Percentiles rank a stretch among this genome's conserved stretches.
phyloP scores from a whole-genome alignment of 1,140 invertebrate species.

The Scaptodrosophila lebanonensis region DNA sequence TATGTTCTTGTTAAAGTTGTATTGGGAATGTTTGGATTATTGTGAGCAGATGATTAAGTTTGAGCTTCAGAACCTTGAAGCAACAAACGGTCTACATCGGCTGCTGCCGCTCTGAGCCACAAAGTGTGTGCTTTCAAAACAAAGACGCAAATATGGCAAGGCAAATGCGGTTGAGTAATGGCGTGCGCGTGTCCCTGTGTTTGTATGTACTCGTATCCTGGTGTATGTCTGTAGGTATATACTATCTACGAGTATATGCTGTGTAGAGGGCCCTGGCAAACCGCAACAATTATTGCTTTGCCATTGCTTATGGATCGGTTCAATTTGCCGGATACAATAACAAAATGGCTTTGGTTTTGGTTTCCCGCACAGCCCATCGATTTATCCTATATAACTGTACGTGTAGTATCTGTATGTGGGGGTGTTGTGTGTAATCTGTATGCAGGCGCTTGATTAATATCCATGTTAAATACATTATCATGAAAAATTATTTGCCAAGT shows the following conservation, averaged over 20 bases:
- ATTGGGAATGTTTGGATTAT: constrained; percentile 64
- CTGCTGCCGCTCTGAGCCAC: constrained; percentile 17
- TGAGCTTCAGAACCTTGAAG: constrained; percentile 35
- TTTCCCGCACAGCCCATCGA: not conserved
- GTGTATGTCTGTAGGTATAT: too few relatives aligned
- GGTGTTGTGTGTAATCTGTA: not conserved
- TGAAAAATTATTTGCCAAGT: constrained; percentile 58
- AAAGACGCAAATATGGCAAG: constrained; percentile 16
- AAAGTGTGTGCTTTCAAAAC: constrained; percentile 6
- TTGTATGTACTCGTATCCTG: too few relatives aligned
- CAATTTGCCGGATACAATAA: constrained; percentile 67
- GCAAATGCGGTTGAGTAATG: constrained; percentile 56
- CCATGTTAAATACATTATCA: constrained; percentile 56
- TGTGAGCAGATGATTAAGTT: constrained; percentile 49
- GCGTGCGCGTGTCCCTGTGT: too few relatives aligned
- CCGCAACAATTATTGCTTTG: constrained; percentile 63
- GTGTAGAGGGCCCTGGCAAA: constrained; percentile 24
- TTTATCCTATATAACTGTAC: not conserved
- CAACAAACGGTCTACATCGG: constrained; percentile 18
- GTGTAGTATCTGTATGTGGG: not conserved
- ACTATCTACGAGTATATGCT: too few relatives aligned
- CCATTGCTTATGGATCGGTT: constrained; percentile 56
- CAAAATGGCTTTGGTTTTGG: constrained; percentile 33
- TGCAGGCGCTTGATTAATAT: constrained; percentile 55
- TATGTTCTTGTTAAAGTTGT: too few relatives aligned